Evolutionary conservation across 2,797 vertebrate species (phyloP).

Genomic region (Percopsis omiscomaycus): DNA sequence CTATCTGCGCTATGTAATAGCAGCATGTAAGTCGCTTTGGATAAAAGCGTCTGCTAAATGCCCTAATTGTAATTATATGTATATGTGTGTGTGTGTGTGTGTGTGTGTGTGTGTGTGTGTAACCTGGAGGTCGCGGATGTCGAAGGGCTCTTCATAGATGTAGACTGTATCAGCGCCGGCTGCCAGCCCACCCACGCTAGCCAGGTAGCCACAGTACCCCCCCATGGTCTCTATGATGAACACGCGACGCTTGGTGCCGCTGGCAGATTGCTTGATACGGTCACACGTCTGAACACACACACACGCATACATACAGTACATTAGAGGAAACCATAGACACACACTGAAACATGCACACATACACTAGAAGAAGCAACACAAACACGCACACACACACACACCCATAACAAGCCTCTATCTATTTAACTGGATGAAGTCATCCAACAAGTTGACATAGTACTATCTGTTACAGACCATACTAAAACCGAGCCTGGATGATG

Average conservation of each 20-base stretch:
- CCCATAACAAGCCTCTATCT: too few relatives aligned
- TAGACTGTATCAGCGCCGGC: slow-evolving; percentile 92
- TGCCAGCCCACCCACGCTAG: slow-evolving; percentile 90
- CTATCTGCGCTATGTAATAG: too few relatives aligned
- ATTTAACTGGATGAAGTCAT: too few relatives aligned
- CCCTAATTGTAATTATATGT: not conserved
- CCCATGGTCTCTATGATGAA: slow-evolving; percentile 99
- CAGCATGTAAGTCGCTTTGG: too few relatives aligned
- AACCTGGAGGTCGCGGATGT: slow-evolving; percentile 89
- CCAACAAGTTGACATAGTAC: too few relatives aligned
- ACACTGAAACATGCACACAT: not conserved
- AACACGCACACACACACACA: not conserved
- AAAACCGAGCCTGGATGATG: too few relatives aligned
- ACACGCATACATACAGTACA: not conserved
- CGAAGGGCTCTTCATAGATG: slow-evolving; percentile 92
- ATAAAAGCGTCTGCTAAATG: too few relatives aligned
- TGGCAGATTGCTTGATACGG: slow-evolving; percentile 96
- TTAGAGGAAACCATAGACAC: not conserved
- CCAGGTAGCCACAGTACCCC: slow-evolving; percentile 94
- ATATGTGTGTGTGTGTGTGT: not conserved
- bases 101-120: slow-evolving; percentile 21
- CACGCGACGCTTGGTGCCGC: slow-evolving; percentile 90
- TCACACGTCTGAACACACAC: slow-evolving; percentile 63
- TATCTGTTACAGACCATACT: too few relatives aligned
- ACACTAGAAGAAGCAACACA: not conserved